These are phyloP conservation scores for Mastomys natalensis DNA, from an alignment of 2,113 vertebrate species.

Conservation along the genomic window DNA sequence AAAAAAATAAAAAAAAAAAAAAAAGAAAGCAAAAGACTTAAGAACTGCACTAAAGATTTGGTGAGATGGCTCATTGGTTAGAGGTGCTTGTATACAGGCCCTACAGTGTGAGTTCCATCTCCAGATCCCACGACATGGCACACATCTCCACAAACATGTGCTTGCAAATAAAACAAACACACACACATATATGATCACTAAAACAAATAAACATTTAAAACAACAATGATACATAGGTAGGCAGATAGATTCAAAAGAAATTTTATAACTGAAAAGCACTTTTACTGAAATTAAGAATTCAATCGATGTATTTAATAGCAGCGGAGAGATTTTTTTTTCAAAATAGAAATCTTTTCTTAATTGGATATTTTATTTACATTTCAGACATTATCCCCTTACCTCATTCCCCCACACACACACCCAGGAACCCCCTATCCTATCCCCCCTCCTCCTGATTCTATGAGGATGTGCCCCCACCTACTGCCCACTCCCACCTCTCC, in stretches of 20 bases:
- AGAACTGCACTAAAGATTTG: background rate
- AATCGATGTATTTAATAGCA: background rate
- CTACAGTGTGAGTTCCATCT: background rate
- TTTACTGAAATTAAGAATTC: background rate
- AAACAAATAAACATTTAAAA: conserved; percentile 43
- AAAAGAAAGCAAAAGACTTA: background rate
- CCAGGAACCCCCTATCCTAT: no score
- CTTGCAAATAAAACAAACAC: background rate
- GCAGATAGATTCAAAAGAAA: background rate
- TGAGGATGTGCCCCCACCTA: no score
- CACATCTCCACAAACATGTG: background rate
- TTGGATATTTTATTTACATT: no score
- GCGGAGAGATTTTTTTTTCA: background rate
- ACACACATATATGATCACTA: background rate
- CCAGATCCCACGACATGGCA: background rate
- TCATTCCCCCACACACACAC: no score
- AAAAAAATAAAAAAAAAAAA: no score
- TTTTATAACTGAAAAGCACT: conserved; percentile 38
- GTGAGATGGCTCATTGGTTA: background rate
- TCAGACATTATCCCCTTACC: no score
- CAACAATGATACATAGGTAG: background rate
- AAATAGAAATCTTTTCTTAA: no score
- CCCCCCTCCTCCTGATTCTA: no score
- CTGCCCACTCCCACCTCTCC: no score
- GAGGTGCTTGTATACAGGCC: background rate